phyloP scores from a whole-genome alignment of 2,113 vertebrate species.

The Aptenodytes forsteri region DNA sequence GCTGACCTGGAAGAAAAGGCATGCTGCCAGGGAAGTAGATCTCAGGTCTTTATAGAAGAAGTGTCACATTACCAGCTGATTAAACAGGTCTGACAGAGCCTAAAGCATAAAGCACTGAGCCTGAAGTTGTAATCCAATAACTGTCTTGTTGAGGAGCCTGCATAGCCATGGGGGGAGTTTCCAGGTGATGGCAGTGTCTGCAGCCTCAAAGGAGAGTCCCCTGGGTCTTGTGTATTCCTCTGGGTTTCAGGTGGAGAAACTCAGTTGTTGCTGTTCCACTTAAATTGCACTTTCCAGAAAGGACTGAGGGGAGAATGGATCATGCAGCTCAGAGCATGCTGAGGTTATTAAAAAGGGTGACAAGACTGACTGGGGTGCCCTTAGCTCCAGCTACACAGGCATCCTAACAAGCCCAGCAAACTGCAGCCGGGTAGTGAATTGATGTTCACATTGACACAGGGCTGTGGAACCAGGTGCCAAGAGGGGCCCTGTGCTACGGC shows the following conservation, averaged over 20 bases:
- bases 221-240: not conserved
- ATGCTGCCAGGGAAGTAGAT: not conserved
- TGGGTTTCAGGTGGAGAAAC: not conserved
- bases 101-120: not conserved
- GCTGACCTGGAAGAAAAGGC: not conserved
- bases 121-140: not conserved
- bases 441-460: fast-evolving
- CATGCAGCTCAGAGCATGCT: not conserved
- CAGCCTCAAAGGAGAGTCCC: not conserved
- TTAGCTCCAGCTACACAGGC: not conserved
- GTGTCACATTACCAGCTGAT: slow-evolving; percentile 39
- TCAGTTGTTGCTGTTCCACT: not conserved
- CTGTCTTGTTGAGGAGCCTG: not conserved
- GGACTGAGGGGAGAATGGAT: not conserved
- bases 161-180: not conserved
- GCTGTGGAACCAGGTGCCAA: not conserved
- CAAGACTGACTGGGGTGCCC: not conserved
- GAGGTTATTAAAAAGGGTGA: not conserved
- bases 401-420: not conserved
- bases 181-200: not conserved
- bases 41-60: slow-evolving; percentile 4
- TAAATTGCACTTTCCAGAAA: not conserved
- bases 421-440: not conserved
- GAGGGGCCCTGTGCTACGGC: not conserved
- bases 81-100: slow-evolving; percentile 5